A percentile compares a stretch with the other conserved stretches of the same genome.
phyloP scores from a whole-genome alignment of 2,888 invertebrate species.

The Lasioglossum vierecki region DNA sequence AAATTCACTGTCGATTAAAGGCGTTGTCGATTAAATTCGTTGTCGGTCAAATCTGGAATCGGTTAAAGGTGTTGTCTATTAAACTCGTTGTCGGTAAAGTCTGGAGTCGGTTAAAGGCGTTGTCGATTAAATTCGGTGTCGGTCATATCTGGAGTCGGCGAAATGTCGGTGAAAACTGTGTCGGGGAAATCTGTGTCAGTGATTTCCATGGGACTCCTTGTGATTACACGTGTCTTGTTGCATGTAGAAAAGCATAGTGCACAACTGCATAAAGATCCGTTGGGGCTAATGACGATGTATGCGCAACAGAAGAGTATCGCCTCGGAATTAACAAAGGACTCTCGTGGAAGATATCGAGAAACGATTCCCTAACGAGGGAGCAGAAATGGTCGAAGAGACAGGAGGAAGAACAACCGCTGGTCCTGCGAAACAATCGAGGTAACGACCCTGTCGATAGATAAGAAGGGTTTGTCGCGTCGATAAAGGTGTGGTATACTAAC shows the following conservation, averaged over 20 bases:
- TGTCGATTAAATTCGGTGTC: no score
- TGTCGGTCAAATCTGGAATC: no score
- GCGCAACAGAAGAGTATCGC: not conserved
- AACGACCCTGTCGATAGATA: constrained; percentile 54
- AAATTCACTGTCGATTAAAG: no score
- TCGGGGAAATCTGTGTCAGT: no score
- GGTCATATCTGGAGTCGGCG: no score
- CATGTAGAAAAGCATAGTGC: not conserved
- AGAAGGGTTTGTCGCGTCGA: constrained; percentile 34
- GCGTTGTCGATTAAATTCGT: no score
- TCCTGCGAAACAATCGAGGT: constrained; percentile 44
- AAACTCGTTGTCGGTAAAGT: no score
- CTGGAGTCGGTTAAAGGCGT: no score
- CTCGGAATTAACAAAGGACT: constrained; percentile 15
- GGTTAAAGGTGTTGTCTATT: no score
- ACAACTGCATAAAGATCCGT: not conserved
- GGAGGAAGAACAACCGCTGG: not conserved
- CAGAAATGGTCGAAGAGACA: constrained; percentile 7
- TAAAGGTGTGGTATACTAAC: constrained; percentile 31
- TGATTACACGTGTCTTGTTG: not conserved
- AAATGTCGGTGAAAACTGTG: no score
- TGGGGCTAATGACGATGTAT: not conserved
- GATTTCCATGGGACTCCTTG: not conserved
- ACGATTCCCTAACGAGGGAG: constrained; percentile 32
- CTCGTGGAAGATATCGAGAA: constrained; percentile 24